phyloP scores from a whole-genome alignment of 2,888 invertebrate species.

The Colletes collaris region DNA sequence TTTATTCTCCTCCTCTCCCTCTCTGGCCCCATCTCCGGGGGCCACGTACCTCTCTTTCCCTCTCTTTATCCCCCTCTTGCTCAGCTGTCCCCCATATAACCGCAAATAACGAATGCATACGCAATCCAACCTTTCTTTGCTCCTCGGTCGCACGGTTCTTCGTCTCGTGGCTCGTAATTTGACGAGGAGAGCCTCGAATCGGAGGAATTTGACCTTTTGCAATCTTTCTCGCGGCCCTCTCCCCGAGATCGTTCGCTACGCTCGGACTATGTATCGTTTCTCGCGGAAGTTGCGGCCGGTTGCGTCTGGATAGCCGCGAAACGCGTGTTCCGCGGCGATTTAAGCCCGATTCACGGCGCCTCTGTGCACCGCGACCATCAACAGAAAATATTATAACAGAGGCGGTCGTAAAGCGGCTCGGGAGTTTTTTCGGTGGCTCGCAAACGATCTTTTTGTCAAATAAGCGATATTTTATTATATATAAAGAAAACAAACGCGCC shows the following conservation, averaged over 20 bases:
- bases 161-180: constrained; percentile 49
- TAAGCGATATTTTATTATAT: too few species aligned
- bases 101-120: constrained; percentile 68
- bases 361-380: too few species aligned
- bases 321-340: constrained; percentile 19
- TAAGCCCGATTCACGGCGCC: background rate
- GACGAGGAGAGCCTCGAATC: constrained; percentile 55
- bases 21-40: background rate
- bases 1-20: constrained; percentile 50
- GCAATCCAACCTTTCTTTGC: constrained; percentile 58
- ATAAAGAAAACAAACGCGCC: too few species aligned
- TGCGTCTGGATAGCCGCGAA: constrained; percentile 18
- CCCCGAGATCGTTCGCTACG: constrained; percentile 17
- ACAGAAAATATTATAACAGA: too few species aligned
- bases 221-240: constrained; percentile 45
- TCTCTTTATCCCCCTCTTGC: constrained; percentile 4
- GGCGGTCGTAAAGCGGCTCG: too few species aligned
- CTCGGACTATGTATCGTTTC: constrained; percentile 10
- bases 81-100: constrained; percentile 44
- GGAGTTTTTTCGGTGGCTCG: too few species aligned
- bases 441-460: too few species aligned
- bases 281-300: constrained; percentile 34
- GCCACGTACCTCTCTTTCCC: constrained; percentile 8
- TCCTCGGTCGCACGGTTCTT: constrained; percentile 47
- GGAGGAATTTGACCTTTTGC: constrained; percentile 53